Percentiles rank a stretch among this genome's conserved stretches.
Evolutionary conservation across 2,888 invertebrate species (phyloP).

Genomic region (Camptogramma bilineatum): DNA sequence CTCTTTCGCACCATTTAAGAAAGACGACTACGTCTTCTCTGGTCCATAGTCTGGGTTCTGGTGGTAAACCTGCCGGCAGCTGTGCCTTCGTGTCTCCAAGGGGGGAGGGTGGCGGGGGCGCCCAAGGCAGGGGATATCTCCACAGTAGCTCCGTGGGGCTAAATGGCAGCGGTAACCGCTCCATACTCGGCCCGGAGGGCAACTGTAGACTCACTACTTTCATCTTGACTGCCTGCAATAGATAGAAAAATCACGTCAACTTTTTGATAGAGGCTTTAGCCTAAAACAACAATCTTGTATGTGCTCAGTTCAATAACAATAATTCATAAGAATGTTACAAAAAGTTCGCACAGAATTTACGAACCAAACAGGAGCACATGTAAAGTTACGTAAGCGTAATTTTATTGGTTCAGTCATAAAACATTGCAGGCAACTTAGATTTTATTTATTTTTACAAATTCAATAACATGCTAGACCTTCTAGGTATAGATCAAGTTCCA

Average conservation of each 20-base stretch:
- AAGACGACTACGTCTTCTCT: constrained; percentile 95
- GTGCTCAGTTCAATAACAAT: neutral
- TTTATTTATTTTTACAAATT: constrained; percentile 1
- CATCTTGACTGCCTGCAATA: constrained; percentile 82
- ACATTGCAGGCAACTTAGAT: neutral
- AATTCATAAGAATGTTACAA: neutral
- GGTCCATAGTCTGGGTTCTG: constrained; percentile 96
- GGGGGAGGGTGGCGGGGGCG: constrained; percentile 88
- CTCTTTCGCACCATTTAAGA: constrained; percentile 95
- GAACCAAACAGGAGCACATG: neutral
- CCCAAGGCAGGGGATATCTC: constrained; percentile 93
- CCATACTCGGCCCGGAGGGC: constrained; percentile 90
- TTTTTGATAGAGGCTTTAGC: neutral
- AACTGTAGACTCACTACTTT: constrained; percentile 89
- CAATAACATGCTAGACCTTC: neutral
- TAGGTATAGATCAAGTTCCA: neutral
- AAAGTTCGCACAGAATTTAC: neutral
- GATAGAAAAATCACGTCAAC: constrained; percentile 32
- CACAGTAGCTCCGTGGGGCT: constrained; percentile 93
- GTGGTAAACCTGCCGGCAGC: constrained; percentile 92
- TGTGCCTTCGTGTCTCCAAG: constrained; percentile 94
- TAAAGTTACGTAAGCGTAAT: constrained; percentile 2
- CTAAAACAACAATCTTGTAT: neutral
- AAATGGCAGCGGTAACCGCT: constrained; percentile 92
- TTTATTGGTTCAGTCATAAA: constrained; percentile 16